Evolutionary conservation across 2,797 vertebrate species (phyloP).

Genomic region (Cirrhinus molitorella): DNA sequence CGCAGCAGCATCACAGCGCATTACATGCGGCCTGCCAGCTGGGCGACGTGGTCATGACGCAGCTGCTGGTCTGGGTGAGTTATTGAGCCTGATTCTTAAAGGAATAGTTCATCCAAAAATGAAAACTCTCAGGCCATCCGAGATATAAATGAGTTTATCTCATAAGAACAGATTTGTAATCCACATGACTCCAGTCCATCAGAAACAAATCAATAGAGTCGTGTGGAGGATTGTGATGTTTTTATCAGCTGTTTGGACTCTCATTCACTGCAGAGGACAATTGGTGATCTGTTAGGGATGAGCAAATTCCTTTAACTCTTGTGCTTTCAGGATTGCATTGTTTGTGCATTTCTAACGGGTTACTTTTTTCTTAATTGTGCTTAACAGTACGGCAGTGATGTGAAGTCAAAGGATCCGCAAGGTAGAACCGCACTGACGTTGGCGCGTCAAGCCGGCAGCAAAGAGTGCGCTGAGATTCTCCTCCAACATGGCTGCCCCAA

Average conservation of each 20-base stretch:
- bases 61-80: slow-evolving; percentile 93
- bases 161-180: no score
- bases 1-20: slow-evolving; percentile 77
- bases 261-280: no score
- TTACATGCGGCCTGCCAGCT: slow-evolving; percentile 91
- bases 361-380: not conserved
- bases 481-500: slow-evolving; percentile 90
- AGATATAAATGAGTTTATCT: no score
- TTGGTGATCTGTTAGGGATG: not conserved
- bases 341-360: not conserved
- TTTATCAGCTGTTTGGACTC: no score
- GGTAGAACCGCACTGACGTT: slow-evolving; percentile 88
- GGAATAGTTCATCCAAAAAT: not conserved
- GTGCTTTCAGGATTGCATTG: slow-evolving; percentile 9
- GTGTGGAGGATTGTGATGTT: no score
- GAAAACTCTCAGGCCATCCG: no score
- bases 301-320: not conserved
- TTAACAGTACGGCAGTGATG: slow-evolving; percentile 89
- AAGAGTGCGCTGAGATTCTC: slow-evolving; percentile 89
- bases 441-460: slow-evolving; percentile 85
- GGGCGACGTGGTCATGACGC: slow-evolving; percentile 93
- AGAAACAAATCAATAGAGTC: no score
- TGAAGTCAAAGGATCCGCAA: slow-evolving; percentile 84
- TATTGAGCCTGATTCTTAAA: not conserved
- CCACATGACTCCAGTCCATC: no score